Evolutionary conservation across 2,888 invertebrate species (phyloP).

Genomic region (Pandemis cinnamomeana): DNA sequence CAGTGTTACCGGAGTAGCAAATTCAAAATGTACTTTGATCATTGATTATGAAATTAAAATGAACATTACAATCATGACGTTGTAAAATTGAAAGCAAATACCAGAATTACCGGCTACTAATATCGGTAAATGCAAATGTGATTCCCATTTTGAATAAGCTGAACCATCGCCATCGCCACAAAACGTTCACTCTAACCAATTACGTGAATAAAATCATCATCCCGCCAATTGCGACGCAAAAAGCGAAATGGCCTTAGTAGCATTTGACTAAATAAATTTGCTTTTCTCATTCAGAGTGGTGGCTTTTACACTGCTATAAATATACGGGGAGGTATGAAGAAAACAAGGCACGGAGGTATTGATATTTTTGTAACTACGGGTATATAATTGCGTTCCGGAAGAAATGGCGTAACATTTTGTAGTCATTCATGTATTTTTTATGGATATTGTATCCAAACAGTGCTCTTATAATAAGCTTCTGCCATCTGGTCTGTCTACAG

Average conservation of each 20-base stretch:
- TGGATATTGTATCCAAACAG: too few species aligned
- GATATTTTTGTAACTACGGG: neutral
- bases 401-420: too few species aligned
- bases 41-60: neutral
- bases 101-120: neutral
- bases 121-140: conserved; percentile 22
- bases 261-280: conserved; percentile 48
- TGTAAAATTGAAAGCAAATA: neutral
- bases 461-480: too few species aligned
- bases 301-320: conserved; percentile 29
- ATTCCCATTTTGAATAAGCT: conserved; percentile 21
- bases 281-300: conserved; percentile 35
- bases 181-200: conserved; percentile 33
- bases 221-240: conserved; percentile 46
- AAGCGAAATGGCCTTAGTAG: conserved; percentile 53
- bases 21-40: too few species aligned
- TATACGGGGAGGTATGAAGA: conserved; percentile 20
- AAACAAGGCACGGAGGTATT: neutral
- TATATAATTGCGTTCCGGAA: too few species aligned
- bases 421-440: too few species aligned
- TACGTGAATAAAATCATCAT: conserved; percentile 51
- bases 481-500: too few species aligned
- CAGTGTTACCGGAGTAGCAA: too few species aligned
- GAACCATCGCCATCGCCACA: conserved; percentile 16
- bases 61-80: neutral